Base-by-base conservation (phyloP, 2,797 vertebrate species). In the Cephalopachus bancanus region DNA sequence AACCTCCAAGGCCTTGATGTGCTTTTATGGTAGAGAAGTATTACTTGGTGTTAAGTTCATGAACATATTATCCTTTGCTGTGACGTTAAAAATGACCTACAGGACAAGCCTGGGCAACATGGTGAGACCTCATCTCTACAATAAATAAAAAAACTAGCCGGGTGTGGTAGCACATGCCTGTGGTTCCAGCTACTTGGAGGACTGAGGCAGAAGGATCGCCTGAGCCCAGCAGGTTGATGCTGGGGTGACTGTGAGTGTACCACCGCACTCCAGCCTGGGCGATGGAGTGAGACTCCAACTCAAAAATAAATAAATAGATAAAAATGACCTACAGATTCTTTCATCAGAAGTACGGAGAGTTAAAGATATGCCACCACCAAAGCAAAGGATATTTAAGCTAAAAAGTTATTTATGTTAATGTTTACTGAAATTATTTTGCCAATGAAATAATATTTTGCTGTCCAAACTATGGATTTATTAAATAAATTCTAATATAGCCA, bases 71-170 rank as follows among this genome's bases (percentile, higher is more conserved):
- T 60, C 14, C 24, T 60, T 65, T 60, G 10, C 24, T 22, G 0
- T 72, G 81, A 76, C 86, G 83, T 93, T 86, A 60, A 57, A 89
- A 91, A 80, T 74, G 15, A 89, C 24, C 75, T 67, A 22, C 57
- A 10, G 85, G 44, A 71, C n/a, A 9, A 71, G 67, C n/a, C n/a
- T 37, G 67, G 67, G 17, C 67, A 17, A 71, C n/a, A 71, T 71
- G 67, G 37, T 71, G 67, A 71, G 37, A 71, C 67, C 67, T 33
- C 37, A 19, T 71, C n/a, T 71, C 33, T 71, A 37, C n/a, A 20
- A 33, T 20, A 37, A 69, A 20, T 37, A 20, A 17, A 71, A 71
- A 71, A 37, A 37, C 37, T 71, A 71, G 33, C n/a, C n/a, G 33
- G 10, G n/a, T 4, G 2, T 71, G 67, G 19, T 71, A 33, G 33